Evolutionary conservation across 2,888 invertebrate genomes (phyloP).

Genomic region (Ormyrus rosae): DNA sequence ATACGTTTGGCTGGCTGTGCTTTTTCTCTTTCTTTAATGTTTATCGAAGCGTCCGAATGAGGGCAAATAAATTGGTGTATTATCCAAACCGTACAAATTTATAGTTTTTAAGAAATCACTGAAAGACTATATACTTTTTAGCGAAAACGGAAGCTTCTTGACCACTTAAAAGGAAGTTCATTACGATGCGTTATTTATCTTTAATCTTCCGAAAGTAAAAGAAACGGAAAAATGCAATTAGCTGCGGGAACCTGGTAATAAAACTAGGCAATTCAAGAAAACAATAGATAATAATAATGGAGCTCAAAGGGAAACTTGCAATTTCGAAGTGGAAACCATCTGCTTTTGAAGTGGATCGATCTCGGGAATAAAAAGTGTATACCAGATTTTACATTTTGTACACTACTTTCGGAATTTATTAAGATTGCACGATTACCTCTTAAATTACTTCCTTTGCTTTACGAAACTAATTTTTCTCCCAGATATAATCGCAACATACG

Average conservation of each 20-base stretch:
- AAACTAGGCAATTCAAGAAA: constrained; percentile 16
- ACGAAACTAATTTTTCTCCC: not conserved
- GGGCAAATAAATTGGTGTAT: too few relatives aligned
- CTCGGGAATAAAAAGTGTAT: constrained; percentile 10
- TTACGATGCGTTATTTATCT: too few relatives aligned
- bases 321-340: constrained; percentile 13
- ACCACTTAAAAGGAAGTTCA: too few relatives aligned
- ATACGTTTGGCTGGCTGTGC: not conserved
- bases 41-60: too few relatives aligned
- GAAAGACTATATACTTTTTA: too few relatives aligned
- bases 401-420: constrained; percentile 21
- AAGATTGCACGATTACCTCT: not conserved
- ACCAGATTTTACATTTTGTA: constrained; percentile 22
- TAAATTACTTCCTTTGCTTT: constrained; percentile 4
- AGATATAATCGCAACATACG: not conserved
- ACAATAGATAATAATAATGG: constrained; percentile 30
- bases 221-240: constrained; percentile 19
- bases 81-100: too few relatives aligned
- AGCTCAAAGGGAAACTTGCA: constrained; percentile 7
- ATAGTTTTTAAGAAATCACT: too few relatives aligned
- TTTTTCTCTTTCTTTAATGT: too few relatives aligned
- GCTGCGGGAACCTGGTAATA: not conserved
- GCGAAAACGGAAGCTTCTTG: too few relatives aligned
- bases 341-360: constrained; percentile 6
- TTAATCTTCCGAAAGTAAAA: not conserved